Evolutionary conservation across 2,797 vertebrate genomes (phyloP).

Genomic region (Chromis chromis): DNA sequence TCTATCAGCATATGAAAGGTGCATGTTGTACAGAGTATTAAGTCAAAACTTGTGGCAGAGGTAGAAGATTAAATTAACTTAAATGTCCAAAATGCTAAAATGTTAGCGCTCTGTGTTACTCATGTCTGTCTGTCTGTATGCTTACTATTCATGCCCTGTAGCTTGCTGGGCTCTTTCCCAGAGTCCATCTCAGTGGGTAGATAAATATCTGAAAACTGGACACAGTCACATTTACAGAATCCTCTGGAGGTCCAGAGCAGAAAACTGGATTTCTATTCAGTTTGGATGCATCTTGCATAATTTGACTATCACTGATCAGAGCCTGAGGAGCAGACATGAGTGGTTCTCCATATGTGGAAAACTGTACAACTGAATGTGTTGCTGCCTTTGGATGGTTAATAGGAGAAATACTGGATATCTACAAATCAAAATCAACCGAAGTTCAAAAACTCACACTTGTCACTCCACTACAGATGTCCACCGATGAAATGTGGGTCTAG

Average conservation of each 20-base stretch:
- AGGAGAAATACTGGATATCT: no score
- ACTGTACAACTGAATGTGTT: background rate
- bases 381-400: background rate
- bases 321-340: background rate
- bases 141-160: slow-evolving; percentile 7
- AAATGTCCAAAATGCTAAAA: no score
- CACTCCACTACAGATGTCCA: no score
- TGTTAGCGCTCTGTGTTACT: no score
- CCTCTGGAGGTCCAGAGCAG: background rate
- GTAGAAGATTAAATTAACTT: no score
- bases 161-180: slow-evolving; percentile 28
- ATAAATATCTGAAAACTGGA: slow-evolving; percentile 12
- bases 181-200: slow-evolving; percentile 29
- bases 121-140: slow-evolving; percentile 1
- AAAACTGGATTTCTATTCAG: background rate
- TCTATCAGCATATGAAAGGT: no score
- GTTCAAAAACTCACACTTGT: no score
- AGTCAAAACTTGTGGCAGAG: no score
- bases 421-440: background rate
- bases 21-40: no score
- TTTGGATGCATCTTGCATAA: background rate
- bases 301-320: background rate
- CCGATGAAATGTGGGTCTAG: no score
- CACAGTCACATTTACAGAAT: background rate
- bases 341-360: background rate